phyloP scores from a whole-genome alignment of 2,888 invertebrate genomes.

The Sepiola atlantica region DNA sequence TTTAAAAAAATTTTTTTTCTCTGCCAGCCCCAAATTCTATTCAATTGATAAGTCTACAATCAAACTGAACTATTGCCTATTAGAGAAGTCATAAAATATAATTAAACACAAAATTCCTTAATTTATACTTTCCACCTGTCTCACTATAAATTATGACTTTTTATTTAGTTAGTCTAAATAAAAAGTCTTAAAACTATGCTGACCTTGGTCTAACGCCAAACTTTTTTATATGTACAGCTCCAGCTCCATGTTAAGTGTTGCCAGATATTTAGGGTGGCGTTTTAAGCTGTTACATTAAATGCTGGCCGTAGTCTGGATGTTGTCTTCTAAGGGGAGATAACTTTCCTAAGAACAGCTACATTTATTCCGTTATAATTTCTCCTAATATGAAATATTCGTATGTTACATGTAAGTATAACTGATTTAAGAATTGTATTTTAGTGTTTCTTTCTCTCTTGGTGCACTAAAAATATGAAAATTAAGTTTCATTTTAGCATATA shows the following conservation, averaged over 20 bases:
- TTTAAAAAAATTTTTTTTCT: no score
- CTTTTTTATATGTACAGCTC: not conserved
- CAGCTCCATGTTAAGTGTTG: not conserved
- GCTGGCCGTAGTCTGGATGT: not conserved
- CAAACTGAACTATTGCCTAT: no score
- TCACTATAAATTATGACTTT: no score
- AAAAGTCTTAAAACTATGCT: no score
- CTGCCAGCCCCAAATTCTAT: no score
- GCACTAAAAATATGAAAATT: not conserved
- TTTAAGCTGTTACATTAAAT: not conserved
- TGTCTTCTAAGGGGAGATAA: not conserved
- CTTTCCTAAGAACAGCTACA: constrained; percentile 21
- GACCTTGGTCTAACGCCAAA: no score
- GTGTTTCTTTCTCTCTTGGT: not conserved
- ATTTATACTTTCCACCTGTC: no score
- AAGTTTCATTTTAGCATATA: not conserved
- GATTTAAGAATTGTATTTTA: not conserved
- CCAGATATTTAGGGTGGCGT: not conserved
- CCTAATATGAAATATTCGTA: not conserved
- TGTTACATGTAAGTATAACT: not conserved
- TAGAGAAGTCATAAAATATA: no score
- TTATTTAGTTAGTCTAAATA: no score
- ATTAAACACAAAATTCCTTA: no score
- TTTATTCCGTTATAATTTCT: not conserved
- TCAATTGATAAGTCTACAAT: no score